Evolutionary conservation across 1,140 invertebrate genomes (phyloP), one percentile per base, ranked within the genome.

Genomic region (Caenorhabditis briggsae): DNA sequence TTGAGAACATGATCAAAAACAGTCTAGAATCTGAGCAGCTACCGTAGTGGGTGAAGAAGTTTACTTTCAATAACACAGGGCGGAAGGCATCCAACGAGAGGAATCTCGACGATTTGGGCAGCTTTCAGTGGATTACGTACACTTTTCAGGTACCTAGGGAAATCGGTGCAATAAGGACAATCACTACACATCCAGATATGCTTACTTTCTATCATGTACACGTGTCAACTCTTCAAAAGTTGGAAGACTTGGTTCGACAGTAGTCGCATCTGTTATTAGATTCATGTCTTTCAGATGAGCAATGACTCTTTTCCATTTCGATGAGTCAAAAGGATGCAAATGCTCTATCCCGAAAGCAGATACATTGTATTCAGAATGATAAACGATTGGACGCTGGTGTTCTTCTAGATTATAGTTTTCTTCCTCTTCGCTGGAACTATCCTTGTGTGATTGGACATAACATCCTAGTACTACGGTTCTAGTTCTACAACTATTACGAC

Each of bases 321-420:
- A 94, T 3, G 96, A 94, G 94, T 97, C 96, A 93, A 97, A 96
- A n/a, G 96, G 95, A 94, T 96, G 96, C 20, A 96, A 93, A 91
- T 95, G 96, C 93, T 96, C 95, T 65, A 96, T 93, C 25, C 95
- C 95, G 90, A 94, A 93, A 91, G 96, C 95, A n/a, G 94, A 94
- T 85, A 97, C 96, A 93, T 96, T 95, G 92, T 97, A 97, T 83
- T 95, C 94, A 46, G 94, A 92, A 84, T 94, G 93, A 92, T 96
- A 96, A 2, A 96, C 94, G 86, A 96, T 95, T 8, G 96, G 96
- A 91, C 93, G 93, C 82, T 93, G 92, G 48, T 85, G n/a, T 6
- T 20, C 20, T 23, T 78, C 18, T 50, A 78, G 50, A 23, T 11
- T 50, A 46, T 18, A 70, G 70, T 18, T 20, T 50, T 78, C 46